Percentiles rank a stretch among this genome's conserved stretches.
phyloP scores from a whole-genome alignment of 64 coral and sea anemone genomes.

The Montipora foliosa region DNA sequence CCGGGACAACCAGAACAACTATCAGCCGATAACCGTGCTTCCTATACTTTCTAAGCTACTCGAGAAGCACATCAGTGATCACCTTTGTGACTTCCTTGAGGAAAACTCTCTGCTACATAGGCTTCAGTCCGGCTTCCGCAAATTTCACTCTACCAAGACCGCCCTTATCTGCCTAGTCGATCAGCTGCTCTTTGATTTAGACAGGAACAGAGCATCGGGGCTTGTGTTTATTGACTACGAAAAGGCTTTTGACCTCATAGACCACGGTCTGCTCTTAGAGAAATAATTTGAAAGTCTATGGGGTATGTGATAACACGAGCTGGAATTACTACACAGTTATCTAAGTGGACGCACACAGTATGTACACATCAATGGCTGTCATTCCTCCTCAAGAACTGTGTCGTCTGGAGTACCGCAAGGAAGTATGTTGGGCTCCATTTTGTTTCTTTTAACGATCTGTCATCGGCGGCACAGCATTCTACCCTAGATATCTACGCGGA shows the following conservation, averaged over 20 bases:
- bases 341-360: too few relatives aligned
- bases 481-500: background rate
- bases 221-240: conserved; percentile 34
- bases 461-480: background rate
- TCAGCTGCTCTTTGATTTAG: conserved; percentile 33
- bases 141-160: conserved; percentile 56
- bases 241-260: conserved; percentile 51
- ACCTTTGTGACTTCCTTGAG: conserved; percentile 30
- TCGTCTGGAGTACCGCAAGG: too few relatives aligned
- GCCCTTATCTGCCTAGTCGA: conserved; percentile 42
- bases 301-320: background rate
- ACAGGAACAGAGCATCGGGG: conserved; percentile 20
- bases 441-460: background rate
- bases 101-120: conserved; percentile 33
- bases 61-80: conserved; percentile 36
- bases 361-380: too few relatives aligned
- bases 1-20: background rate
- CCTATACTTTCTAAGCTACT: conserved; percentile 57
- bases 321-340: too few relatives aligned
- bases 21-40: conserved; percentile 38
- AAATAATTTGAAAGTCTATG: conserved; percentile 14
- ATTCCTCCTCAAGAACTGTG: too few relatives aligned
- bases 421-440: too few relatives aligned
- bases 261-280: conserved; percentile 6
- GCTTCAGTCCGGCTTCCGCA: conserved; percentile 56